Evolutionary conservation across 2,113 vertebrate genomes (phyloP), one percentile per base, ranked within the genome.

Genomic region (Carollia perspicillata): DNA sequence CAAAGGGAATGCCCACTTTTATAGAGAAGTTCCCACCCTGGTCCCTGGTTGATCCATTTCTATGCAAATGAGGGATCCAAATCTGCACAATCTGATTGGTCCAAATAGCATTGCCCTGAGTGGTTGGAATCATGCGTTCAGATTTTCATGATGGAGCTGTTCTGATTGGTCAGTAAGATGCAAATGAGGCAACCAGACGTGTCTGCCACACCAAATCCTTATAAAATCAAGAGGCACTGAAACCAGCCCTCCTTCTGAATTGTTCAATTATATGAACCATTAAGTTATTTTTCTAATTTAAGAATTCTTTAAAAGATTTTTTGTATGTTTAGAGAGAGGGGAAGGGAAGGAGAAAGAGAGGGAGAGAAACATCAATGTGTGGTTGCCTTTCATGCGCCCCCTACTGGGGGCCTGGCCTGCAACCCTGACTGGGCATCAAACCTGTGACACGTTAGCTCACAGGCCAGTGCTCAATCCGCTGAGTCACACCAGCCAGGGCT

Each of bases 231-330:
- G 37, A 58, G 69, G 11, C 22, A 44, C 63, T 74, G 87, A 84
- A 93, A 85, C 33, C 20, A 93, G 40, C 5, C 11, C 47, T 89
- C 72, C 53, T 51, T 86, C 63, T 79, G 63, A 44, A 78, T 72
- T 84, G 72, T 91, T 89, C 30, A 85, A 55, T 84, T 93, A 85
- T 20, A 88, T 81, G 51, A 63, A 40, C 26, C 30, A 78, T n/a
- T 74, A 88, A 40, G 44, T 93, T 90, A 74, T 88, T 84, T 78
- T 95, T 84, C 83, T 68, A 72, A 42, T 84, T 78, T 78, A 89
- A 33, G n/a, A 63, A n/a, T n/a, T n/a, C n/a, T 37, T 94, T 58
- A 58, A 58, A 58, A 58, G 22, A 58, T 58, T 55, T 55, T 58
- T 23, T 58, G 23, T 58, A 58, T 58, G 8, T 58, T 58, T 58